Conservation (phyloP, 2,797 vertebrate genomes). For the Odontamblyopus rebecca region DNA sequence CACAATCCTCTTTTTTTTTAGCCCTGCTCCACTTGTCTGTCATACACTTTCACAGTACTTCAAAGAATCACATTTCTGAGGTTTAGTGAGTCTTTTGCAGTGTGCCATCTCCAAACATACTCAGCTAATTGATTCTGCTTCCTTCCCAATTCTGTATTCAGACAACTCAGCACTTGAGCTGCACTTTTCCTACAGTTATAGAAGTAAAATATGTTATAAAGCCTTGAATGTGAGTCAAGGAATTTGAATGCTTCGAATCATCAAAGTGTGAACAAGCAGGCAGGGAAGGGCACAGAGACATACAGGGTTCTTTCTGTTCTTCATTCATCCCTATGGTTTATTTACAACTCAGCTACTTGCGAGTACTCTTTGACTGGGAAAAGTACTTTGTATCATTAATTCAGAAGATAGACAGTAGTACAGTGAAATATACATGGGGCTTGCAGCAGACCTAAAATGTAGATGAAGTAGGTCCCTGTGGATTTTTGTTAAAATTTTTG, state of each 20-base stretch:
- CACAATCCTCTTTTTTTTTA: constrained; percentile 11
- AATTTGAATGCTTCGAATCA: constrained; percentile 32
- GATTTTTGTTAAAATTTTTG: not conserved
- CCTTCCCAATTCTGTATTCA: constrained; percentile 29
- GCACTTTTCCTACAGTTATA: constrained; percentile 26
- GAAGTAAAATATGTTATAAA: constrained; percentile 27
- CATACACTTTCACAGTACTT: constrained; percentile 43
- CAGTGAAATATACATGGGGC: constrained; percentile 58
- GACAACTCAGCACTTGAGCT: constrained; percentile 15
- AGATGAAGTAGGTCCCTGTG: not conserved
- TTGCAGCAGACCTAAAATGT: constrained; percentile 6
- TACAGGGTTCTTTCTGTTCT: not conserved
- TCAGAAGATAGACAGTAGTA: constrained; percentile 44
- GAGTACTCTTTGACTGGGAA: constrained; percentile 47
- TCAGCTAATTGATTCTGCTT: constrained; percentile 54
- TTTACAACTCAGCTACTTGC: constrained; percentile 19
- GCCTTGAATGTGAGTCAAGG: constrained; percentile 32
- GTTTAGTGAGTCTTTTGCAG: constrained; percentile 42
- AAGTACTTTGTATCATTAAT: constrained; percentile 57
- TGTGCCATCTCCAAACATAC: constrained; percentile 42
- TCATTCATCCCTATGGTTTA: constrained; percentile 5
- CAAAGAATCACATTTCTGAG: constrained; percentile 47
- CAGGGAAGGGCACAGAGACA: constrained; percentile 44
- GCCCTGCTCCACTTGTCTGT: constrained; percentile 37
- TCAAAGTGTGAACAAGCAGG: constrained; percentile 39